Conservation (phyloP, 2,797 vertebrate species). For the Naso thynnoides region DNA sequence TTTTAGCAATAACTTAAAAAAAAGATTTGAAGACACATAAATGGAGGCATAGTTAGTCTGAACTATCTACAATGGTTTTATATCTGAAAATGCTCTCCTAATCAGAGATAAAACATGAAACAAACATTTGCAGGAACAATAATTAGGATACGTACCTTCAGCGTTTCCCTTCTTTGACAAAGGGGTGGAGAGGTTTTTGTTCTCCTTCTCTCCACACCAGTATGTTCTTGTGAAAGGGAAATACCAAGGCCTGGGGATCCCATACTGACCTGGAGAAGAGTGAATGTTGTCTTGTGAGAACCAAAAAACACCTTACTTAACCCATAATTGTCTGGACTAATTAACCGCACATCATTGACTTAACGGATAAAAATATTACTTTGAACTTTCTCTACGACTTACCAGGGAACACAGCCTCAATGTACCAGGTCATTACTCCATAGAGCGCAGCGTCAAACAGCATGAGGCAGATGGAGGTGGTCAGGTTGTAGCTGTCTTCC, state of each 20-base stretch:
- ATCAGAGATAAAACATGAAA: background rate
- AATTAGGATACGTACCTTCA: slow-evolving; percentile 84
- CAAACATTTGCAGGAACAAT: background rate
- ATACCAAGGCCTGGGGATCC: slow-evolving; percentile 96
- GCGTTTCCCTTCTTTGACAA: slow-evolving; percentile 85
- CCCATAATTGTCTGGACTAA: too few species aligned
- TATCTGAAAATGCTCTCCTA: background rate
- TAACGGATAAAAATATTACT: background rate
- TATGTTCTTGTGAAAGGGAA: slow-evolving; percentile 95
- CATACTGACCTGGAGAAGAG: slow-evolving; percentile 90
- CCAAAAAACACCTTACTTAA: too few species aligned
- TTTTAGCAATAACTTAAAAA: too few species aligned
- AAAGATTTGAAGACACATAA: background rate
- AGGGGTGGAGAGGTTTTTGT: slow-evolving; percentile 77
- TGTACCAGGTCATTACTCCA: slow-evolving; percentile 97
- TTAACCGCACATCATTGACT: background rate
- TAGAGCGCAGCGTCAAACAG: slow-evolving; percentile 93
- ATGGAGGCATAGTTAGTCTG: background rate
- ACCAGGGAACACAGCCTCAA: slow-evolving; percentile 98
- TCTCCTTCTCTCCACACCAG: slow-evolving; percentile 93
- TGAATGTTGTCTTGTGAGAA: background rate
- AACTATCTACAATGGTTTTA: background rate
- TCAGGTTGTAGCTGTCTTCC: slow-evolving; percentile 94
- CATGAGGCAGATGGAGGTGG: slow-evolving; percentile 94
- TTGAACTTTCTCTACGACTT: slow-evolving; percentile 23